phyloP scores from a whole-genome alignment of 2,888 invertebrate species.

The Carpatolechia fugitivella region DNA sequence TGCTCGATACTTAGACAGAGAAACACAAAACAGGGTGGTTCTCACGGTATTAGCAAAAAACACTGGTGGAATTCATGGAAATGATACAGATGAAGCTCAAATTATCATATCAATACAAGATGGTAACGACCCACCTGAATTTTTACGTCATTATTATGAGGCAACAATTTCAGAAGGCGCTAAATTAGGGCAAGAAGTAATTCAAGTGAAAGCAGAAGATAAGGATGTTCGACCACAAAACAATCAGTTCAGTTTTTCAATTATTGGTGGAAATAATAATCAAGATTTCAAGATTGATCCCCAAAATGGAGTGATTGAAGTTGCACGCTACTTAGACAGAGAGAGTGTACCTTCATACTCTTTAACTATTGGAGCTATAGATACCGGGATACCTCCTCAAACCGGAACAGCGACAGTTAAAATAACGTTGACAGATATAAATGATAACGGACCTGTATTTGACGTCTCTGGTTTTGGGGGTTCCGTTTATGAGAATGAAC shows the following conservation, averaged over 20 bases:
- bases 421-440: constrained; percentile 90
- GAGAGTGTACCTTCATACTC: constrained; percentile 88
- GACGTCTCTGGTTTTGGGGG: constrained; percentile 85
- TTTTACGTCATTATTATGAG: constrained; percentile 88
- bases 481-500: constrained; percentile 92
- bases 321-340: constrained; percentile 86
- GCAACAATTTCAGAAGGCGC: constrained; percentile 90
- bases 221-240: constrained; percentile 94
- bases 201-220: constrained; percentile 91
- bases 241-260: constrained; percentile 94
- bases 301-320: constrained; percentile 90
- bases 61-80: constrained; percentile 94
- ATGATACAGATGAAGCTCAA: constrained; percentile 97
- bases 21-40: constrained; percentile 93
- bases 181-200: constrained; percentile 84
- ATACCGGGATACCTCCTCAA: constrained; percentile 92
- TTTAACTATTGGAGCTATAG: constrained; percentile 91
- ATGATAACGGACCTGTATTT: constrained; percentile 95
- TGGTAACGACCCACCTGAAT: constrained; percentile 97
- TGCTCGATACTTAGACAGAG: constrained; percentile 88
- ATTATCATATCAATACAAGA: constrained; percentile 96
- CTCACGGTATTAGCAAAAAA: constrained; percentile 97
- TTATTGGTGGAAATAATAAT: constrained; percentile 89
- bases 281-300: constrained; percentile 94
- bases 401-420: constrained; percentile 93